phyloP scores from a whole-genome alignment of 2,797 vertebrate genomes.

The Clamator glandarius region DNA sequence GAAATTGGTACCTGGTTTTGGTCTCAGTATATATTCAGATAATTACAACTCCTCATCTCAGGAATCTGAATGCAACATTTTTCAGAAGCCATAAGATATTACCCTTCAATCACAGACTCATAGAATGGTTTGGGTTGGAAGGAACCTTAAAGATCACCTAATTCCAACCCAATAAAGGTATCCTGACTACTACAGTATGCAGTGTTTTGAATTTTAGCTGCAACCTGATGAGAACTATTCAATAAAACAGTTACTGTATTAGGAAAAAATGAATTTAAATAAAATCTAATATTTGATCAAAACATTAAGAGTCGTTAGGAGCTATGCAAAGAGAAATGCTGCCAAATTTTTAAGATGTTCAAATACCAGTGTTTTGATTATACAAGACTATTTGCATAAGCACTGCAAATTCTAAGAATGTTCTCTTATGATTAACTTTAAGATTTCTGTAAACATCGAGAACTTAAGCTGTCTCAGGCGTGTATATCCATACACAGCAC shows the following conservation, averaged over 20 bases:
- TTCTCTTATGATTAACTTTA: not conserved
- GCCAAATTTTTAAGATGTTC: constrained; percentile 9
- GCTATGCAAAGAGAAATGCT: not conserved
- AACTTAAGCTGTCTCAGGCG: not conserved
- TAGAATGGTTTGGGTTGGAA: no score
- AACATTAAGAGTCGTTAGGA: not conserved
- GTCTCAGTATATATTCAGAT: not conserved
- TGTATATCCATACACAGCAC: not conserved
- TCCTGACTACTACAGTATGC: not conserved
- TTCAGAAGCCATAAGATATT: not conserved
- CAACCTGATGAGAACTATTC: not conserved
- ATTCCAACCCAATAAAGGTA: not conserved
- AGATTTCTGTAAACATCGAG: constrained; percentile 4
- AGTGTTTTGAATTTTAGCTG: not conserved
- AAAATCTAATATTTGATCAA: not conserved
- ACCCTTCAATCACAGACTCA: not conserved
- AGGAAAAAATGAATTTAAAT: not conserved
- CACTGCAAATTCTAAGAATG: not conserved
- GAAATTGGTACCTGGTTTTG: not conserved
- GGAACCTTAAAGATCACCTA: no score
- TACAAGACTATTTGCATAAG: constrained; percentile 11
- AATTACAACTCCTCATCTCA: not conserved
- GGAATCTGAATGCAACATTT: not conserved
- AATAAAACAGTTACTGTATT: not conserved
- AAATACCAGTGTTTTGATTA: not conserved